Percentiles rank a stretch among this genome's conserved stretches.
Evolutionary conservation across 1,140 invertebrate genomes (phyloP).

Genomic region (Zaprionus camerounensis): DNA sequence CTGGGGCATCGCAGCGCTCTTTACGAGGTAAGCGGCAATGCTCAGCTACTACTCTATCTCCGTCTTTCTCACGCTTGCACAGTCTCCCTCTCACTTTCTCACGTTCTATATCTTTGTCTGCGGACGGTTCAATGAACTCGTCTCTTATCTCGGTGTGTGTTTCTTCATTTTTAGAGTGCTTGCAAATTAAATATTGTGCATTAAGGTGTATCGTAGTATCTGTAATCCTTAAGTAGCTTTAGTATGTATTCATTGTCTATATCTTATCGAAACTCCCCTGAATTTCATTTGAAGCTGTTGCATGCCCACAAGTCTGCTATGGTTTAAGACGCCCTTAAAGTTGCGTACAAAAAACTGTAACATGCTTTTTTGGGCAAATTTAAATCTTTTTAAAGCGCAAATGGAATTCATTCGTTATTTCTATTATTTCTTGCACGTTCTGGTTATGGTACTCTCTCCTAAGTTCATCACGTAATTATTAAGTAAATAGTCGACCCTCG

Average conservation of each 20-base stretch:
- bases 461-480: slow-evolving; percentile 14
- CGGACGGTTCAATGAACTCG: slow-evolving; percentile 44
- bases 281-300: not conserved
- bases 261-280: not conserved
- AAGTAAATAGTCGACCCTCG: slow-evolving; percentile 13
- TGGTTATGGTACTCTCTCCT: slow-evolving; percentile 32
- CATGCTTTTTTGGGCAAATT: not conserved
- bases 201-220: slow-evolving; percentile 2
- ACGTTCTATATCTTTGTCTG: slow-evolving; percentile 8
- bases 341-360: not conserved
- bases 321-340: not conserved
- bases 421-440: slow-evolving; percentile 43
- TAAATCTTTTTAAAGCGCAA: not conserved
- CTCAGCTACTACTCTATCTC: not conserved
- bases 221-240: not conserved
- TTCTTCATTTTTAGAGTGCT: not conserved
- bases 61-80: not conserved
- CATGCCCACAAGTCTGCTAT: not conserved
- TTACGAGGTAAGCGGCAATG: slow-evolving; percentile 89
- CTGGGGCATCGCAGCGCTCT: slow-evolving; percentile 93
- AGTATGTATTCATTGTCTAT: not conserved
- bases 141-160: not conserved
- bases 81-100: not conserved
- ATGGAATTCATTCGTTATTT: not conserved
- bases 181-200: not conserved